Evolutionary conservation across 1,140 invertebrate species (phyloP), one percentile per base, ranked within the genome.

Genomic region (Drosophila elegans): DNA sequence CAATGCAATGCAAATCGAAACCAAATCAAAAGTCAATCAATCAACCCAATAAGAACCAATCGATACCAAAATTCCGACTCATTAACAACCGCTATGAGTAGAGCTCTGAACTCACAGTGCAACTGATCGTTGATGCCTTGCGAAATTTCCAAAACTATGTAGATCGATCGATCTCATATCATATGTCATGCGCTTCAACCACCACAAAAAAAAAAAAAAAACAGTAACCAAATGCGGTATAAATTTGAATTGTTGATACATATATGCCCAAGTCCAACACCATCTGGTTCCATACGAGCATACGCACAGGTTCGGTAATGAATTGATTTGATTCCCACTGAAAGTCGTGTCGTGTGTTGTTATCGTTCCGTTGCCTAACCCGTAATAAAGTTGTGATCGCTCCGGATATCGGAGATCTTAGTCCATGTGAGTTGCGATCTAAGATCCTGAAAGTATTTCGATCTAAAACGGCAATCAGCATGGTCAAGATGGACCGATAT

Each of bases 261-360:
- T 51, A 10, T 51, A 51, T 78, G 71, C 59, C 64, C 75, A 69
- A 64, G 74, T 78, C 85, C 83, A 82, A 74, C 80, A 89, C 89
- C 83, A 88, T 88, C 82, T 83, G 80, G 80, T 84, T 84, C 81
- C 81, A 84, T 80, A 77, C 78, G 73, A 69, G 46, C 73, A 77
- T 72, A 64, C 41, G 86, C 85, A 90, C 85, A 90, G 85, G 85
- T 90, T 86, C 88, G 86, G 66, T 90, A 90, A 79, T 69, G 74
- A 74, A 64, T 90, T 86, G 64, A 68, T 76, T 71, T 75, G 75
- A 74, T 69, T 78, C 55, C 74, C 60, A 69, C 67, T 73, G 55
- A 74, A 59, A 74, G 61, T 74, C 72, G 42, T 74, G 57, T 74
- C 64, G 61, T 80, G 59, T 80, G 78, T 80, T 75, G 68, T 90